Conservation (phyloP, 2,888 invertebrate genomes). For the Andricus quercusramuli region DNA sequence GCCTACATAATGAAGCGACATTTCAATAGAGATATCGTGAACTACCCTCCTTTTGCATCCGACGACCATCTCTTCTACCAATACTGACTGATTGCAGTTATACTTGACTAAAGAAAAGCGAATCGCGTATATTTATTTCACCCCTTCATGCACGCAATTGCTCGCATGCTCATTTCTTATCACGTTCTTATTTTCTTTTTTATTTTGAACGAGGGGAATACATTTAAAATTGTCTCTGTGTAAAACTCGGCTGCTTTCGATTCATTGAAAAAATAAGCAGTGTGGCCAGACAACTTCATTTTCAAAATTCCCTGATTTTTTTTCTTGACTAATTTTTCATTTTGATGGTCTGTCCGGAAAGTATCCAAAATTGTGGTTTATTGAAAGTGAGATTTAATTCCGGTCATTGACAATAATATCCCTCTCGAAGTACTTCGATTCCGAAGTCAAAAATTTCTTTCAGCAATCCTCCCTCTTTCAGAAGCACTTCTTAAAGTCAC, state of each 20-base stretch:
- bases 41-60: constrained; percentile 49
- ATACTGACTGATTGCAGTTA: constrained; percentile 31
- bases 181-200: background rate
- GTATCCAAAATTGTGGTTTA: too few relatives aligned
- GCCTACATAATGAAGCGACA: constrained; percentile 72
- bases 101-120: constrained; percentile 15
- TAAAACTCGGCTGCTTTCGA: background rate
- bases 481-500: too few relatives aligned
- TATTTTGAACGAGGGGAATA: background rate
- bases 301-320: too few relatives aligned
- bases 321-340: too few relatives aligned
- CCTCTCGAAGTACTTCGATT: too few relatives aligned
- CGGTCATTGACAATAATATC: too few relatives aligned
- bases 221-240: background rate
- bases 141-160: background rate
- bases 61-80: constrained; percentile 20
- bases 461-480: too few relatives aligned
- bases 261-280: too few relatives aligned
- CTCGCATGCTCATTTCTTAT: constrained; percentile 1
- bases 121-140: constrained; percentile 22
- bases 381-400: too few relatives aligned
- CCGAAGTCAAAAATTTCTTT: too few relatives aligned
- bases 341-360: too few relatives aligned
- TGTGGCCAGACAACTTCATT: too few relatives aligned
- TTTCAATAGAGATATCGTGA: constrained; percentile 69